These are phyloP conservation scores for Gavialis gangeticus DNA, from an alignment of 2,113 vertebrate species.

Conservation along the genomic window DNA sequence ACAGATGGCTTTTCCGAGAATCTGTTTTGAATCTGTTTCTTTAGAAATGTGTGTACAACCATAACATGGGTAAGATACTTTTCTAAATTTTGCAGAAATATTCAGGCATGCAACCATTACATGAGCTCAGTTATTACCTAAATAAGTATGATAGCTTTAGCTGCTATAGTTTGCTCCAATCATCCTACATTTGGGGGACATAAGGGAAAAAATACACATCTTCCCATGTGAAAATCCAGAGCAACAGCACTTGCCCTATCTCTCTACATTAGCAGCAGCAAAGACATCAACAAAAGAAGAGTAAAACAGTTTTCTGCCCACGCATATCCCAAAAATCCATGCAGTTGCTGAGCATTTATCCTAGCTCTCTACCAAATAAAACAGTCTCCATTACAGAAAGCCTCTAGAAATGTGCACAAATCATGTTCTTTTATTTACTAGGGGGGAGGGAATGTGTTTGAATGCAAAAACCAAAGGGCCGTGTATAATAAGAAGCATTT, in stretches of 20 bases:
- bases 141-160: too few relatives aligned
- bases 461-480: not conserved
- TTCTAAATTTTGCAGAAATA: too few relatives aligned
- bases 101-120: too few relatives aligned
- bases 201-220: not conserved
- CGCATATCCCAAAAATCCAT: not conserved
- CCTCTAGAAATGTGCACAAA: not conserved
- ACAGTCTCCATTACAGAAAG: not conserved
- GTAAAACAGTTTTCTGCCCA: not conserved
- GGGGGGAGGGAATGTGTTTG: rapidly evolving
- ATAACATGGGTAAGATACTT: too few relatives aligned
- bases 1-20: too few relatives aligned
- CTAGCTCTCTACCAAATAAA: not conserved
- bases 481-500: not conserved
- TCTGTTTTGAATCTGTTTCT: too few relatives aligned
- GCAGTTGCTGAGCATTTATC: not conserved
- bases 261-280: not conserved
- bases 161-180: not conserved
- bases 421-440: not conserved
- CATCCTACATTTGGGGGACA: not conserved
- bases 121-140: too few relatives aligned
- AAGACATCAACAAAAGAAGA: not conserved
- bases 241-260: not conserved
- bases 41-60: too few relatives aligned
- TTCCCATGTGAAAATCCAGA: rapidly evolving